Conservation (phyloP, 2,888 invertebrate species). For the Abrostola triplasia region DNA sequence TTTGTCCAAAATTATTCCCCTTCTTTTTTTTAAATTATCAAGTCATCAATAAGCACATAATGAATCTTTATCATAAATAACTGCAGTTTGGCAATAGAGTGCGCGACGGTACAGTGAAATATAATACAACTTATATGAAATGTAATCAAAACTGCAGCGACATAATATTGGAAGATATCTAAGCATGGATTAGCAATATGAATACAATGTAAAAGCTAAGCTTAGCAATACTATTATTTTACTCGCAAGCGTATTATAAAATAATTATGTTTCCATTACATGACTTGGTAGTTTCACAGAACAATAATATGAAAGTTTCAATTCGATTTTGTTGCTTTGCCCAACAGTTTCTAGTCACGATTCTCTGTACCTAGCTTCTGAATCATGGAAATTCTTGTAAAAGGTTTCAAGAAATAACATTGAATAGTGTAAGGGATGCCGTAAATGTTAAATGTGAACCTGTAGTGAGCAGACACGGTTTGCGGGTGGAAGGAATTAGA, state of each 20-base stretch:
- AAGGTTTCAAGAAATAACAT: slow-evolving; percentile 29
- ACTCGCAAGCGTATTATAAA: slow-evolving; percentile 20
- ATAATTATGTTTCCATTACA: slow-evolving; percentile 45
- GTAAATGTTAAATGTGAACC: slow-evolving; percentile 55
- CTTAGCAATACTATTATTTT: slow-evolving; percentile 8
- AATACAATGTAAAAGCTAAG: slow-evolving; percentile 2
- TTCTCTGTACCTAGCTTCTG: slow-evolving; percentile 35
- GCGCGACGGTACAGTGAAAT: too few species aligned
- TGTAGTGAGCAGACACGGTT: slow-evolving; percentile 57
- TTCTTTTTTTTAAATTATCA: too few species aligned
- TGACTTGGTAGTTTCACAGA: slow-evolving; percentile 28
- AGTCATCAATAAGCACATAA: too few species aligned
- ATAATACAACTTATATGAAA: too few species aligned
- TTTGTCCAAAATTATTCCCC: too few species aligned
- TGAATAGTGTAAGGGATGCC: slow-evolving; percentile 6
- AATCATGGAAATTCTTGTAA: slow-evolving; percentile 33
- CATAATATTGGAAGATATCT: too few species aligned
- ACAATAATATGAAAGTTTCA: slow-evolving; percentile 45
- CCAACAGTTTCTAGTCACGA: slow-evolving; percentile 41
- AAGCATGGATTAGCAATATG: too few species aligned
- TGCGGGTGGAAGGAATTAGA: slow-evolving; percentile 66
- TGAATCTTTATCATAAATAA: too few species aligned
- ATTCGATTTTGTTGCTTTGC: slow-evolving; percentile 41
- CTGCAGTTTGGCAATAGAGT: too few species aligned
- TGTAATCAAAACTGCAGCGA: too few species aligned